Conservation (phyloP, 2,113 vertebrate species). For the Chloebia gouldiae region DNA sequence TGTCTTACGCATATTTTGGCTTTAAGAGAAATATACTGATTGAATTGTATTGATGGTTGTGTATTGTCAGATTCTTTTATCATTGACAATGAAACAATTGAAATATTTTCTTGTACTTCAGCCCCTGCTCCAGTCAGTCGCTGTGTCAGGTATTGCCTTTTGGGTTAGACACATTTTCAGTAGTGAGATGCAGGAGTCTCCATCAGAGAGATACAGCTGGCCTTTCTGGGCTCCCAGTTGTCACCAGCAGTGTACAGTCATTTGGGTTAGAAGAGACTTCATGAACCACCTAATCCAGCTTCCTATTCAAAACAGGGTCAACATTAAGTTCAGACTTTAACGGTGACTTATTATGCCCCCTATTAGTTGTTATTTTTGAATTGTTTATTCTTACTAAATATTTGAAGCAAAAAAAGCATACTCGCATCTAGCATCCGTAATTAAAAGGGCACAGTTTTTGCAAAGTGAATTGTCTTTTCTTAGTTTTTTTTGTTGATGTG, state of each 20-base stretch:
- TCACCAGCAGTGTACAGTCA: neutral
- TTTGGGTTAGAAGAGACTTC: neutral
- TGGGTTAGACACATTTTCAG: fast-evolving
- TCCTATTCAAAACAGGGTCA: neutral
- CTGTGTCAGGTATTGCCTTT: neutral
- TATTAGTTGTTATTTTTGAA: neutral
- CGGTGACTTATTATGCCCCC: neutral
- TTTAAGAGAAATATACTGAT: neutral
- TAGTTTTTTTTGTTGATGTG: neutral
- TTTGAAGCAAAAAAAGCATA: neutral
- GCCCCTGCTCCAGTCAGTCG: neutral
- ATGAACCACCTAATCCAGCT: neutral
- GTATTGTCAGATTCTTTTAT: neutral
- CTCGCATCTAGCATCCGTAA: neutral
- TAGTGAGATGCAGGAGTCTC: neutral
- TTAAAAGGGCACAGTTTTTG: fast-evolving
- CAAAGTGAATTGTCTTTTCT: neutral
- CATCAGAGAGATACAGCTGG: neutral
- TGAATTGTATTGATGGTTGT: neutral
- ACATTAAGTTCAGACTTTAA: neutral
- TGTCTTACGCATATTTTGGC: neutral
- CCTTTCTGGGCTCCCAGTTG: neutral
- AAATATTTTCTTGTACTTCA: neutral
- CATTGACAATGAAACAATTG: neutral
- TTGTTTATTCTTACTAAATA: neutral